Conservation (phyloP, 2,797 vertebrate genomes). For the Lagocephalus sceleratus region DNA sequence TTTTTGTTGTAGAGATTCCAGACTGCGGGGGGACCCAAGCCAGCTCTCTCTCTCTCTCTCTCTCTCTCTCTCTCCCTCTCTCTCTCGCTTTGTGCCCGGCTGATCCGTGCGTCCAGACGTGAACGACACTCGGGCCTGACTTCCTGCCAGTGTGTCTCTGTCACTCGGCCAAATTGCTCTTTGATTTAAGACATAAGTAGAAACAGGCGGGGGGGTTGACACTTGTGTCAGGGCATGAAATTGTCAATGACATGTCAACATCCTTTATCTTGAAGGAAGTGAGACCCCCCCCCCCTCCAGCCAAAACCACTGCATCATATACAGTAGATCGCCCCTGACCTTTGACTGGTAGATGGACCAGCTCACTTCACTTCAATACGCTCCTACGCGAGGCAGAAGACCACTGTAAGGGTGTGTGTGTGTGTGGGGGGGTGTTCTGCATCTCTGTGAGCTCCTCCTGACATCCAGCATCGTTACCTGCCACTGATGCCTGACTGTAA, state of each 20-base stretch:
- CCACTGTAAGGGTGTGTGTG: too few species aligned
- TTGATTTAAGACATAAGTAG: constrained; percentile 59
- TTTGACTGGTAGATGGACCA: constrained; percentile 37
- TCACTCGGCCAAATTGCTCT: constrained; percentile 52
- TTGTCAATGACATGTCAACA: constrained; percentile 54
- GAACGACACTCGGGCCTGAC: constrained; percentile 44
- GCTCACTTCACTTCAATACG: constrained; percentile 23
- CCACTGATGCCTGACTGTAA: background rate
- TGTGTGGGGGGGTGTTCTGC: too few species aligned
- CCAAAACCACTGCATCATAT: constrained; percentile 51
- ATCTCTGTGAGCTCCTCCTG: too few species aligned
- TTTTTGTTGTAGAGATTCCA: background rate
- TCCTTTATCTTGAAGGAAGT: constrained; percentile 27
- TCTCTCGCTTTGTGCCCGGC: background rate
- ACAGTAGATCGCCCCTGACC: constrained; percentile 57
- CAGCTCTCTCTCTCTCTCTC: constrained; percentile 18
- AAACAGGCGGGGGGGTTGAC: constrained; percentile 6
- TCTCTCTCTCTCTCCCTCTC: too few species aligned
- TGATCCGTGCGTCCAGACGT: constrained; percentile 43
- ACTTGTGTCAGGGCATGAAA: constrained; percentile 37
- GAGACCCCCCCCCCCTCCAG: constrained; percentile 12
- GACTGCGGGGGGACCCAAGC: constrained; percentile 18
- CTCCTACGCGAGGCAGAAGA: constrained; percentile 5
- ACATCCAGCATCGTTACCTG: too few species aligned
- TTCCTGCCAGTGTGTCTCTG: constrained; percentile 37